Conservation (phyloP, 1,140 invertebrate genomes). For the Tenebrio molitor region DNA sequence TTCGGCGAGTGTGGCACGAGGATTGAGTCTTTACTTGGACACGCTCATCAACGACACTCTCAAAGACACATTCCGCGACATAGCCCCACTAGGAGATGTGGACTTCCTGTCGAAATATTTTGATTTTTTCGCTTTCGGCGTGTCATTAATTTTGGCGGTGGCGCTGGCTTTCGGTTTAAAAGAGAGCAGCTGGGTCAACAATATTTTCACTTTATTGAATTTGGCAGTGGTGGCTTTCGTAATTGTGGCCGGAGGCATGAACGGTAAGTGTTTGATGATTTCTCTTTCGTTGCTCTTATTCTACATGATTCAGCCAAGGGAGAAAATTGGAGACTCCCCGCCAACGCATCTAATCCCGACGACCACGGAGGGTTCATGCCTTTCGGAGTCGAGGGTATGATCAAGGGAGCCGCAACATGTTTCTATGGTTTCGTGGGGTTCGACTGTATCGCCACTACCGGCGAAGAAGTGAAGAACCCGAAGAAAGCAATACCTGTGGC, state of each 20-base stretch:
- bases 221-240: constrained; percentile 85
- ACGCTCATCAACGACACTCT: constrained; percentile 75
- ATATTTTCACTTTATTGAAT: constrained; percentile 87
- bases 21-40: constrained; percentile 82
- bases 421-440: constrained; percentile 96
- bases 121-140: constrained; percentile 76
- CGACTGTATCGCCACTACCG: constrained; percentile 91
- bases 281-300: constrained; percentile 28
- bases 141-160: constrained; percentile 75
- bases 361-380: constrained; percentile 85
- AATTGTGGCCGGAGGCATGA: constrained; percentile 84
- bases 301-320: constrained; percentile 69
- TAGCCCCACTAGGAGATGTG: constrained; percentile 71
- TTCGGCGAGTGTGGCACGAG: constrained; percentile 87
- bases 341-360: constrained; percentile 67
- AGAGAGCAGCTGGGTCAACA: constrained; percentile 87
- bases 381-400: constrained; percentile 85
- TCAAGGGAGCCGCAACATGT: constrained; percentile 90
- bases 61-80: constrained; percentile 70
- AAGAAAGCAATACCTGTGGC: constrained; percentile 88
- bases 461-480: constrained; percentile 90
- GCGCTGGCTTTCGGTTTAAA: constrained; percentile 85
- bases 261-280: constrained; percentile 69
- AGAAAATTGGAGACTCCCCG: constrained; percentile 77
- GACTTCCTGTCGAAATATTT: constrained; percentile 75